Conservation (phyloP, 2,888 invertebrate species). For the Megaustenia siamemsis region DNA sequence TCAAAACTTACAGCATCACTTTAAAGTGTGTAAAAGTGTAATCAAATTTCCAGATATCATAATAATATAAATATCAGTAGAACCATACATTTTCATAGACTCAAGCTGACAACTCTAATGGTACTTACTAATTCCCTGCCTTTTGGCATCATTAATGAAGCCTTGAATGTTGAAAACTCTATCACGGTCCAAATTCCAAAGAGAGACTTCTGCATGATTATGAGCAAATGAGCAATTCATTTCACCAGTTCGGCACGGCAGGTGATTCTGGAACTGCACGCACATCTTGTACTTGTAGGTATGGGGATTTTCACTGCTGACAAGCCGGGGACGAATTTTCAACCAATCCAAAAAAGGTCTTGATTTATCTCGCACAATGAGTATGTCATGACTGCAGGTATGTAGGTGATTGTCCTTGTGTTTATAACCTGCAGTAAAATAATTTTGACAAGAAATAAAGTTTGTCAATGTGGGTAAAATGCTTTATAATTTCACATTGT, state of each 20-base stretch:
- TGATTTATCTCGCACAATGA: slow-evolving; percentile 65
- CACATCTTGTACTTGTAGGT: slow-evolving; percentile 63
- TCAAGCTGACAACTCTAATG: not conserved
- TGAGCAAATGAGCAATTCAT: slow-evolving; percentile 72
- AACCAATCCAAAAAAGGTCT: slow-evolving; percentile 67
- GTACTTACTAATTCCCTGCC: slow-evolving; percentile 54
- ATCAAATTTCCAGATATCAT: too few species aligned
- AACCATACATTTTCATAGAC: not conserved
- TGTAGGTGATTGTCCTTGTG: slow-evolving; percentile 61
- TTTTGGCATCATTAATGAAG: slow-evolving; percentile 65
- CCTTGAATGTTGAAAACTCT: slow-evolving; percentile 63
- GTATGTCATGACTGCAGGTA: slow-evolving; percentile 64
- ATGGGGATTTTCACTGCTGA: not conserved
- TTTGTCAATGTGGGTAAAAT: too few species aligned
- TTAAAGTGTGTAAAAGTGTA: not conserved
- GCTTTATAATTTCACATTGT: too few species aligned
- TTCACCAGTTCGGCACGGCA: slow-evolving; percentile 69
- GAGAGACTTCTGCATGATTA: slow-evolving; percentile 65
- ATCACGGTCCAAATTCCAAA: slow-evolving; percentile 72
- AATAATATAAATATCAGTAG: too few species aligned
- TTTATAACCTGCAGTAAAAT: slow-evolving; percentile 59
- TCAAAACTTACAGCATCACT: not conserved
- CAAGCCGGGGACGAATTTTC: slow-evolving; percentile 65
- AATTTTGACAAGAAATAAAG: not conserved
- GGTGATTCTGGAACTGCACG: slow-evolving; percentile 62